phyloP scores from a whole-genome alignment of 2,888 invertebrate species.

The Girardia tigrina region DNA sequence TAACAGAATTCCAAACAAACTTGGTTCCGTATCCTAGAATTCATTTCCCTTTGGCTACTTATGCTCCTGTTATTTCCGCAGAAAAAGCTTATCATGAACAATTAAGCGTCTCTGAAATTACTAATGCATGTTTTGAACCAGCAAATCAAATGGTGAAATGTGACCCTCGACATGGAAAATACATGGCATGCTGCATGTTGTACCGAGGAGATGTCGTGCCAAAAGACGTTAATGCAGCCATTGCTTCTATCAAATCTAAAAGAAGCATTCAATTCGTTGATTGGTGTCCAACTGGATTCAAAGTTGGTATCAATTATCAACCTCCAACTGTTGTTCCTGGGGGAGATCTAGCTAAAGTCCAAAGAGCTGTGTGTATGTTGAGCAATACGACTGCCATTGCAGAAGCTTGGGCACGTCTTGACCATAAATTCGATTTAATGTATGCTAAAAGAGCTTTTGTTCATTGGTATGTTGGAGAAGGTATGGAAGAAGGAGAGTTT shows the following conservation, averaged over 20 bases:
- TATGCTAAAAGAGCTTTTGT: conserved; percentile 43
- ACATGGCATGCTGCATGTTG: conserved; percentile 40
- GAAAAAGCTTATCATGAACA: conserved; percentile 44
- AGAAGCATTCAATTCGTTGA: conserved; percentile 64
- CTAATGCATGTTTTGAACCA: conserved; percentile 43
- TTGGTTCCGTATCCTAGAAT: conserved; percentile 56
- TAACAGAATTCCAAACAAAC: conserved; percentile 52
- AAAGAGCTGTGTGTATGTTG: conserved; percentile 52
- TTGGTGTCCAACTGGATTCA: conserved; percentile 70
- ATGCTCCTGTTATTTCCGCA: conserved; percentile 50
- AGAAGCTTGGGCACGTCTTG: conserved; percentile 48
- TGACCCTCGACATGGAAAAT: conserved; percentile 39
- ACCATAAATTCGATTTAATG: conserved; percentile 44
- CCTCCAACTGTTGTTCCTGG: conserved; percentile 53
- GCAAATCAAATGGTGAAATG: conserved; percentile 42
- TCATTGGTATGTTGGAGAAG: conserved; percentile 52
- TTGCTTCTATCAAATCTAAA: conserved; percentile 73
- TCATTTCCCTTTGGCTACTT: conserved; percentile 70
- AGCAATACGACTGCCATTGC: conserved; percentile 52
- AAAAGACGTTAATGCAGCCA: conserved; percentile 44
- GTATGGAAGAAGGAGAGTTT: conserved; percentile 63
- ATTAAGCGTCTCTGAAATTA: conserved; percentile 42
- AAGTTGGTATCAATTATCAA: conserved; percentile 52
- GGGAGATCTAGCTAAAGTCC: conserved; percentile 62
- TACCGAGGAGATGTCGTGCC: conserved; percentile 40